Evolutionary conservation across 2,797 vertebrate genomes (phyloP).

Genomic region (Periophthalmus magnuspinnatus): DNA sequence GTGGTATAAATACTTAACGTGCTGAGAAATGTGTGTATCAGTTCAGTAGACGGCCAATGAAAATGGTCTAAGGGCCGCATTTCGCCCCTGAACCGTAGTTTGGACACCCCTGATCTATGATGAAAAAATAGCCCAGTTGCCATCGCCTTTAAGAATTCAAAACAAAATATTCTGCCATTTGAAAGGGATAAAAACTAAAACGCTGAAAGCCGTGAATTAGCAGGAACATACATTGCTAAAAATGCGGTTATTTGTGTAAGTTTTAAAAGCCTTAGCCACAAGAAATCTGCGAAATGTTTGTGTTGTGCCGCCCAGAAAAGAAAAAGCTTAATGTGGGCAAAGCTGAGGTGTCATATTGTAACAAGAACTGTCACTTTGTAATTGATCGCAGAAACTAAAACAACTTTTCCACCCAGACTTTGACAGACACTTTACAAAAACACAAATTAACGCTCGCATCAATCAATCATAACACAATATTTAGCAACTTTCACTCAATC

Average conservation of each 20-base stretch:
- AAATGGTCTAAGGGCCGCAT: too few relatives aligned
- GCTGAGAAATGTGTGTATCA: too few relatives aligned
- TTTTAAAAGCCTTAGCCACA: neutral
- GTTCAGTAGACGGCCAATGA: too few relatives aligned
- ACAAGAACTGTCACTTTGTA: constrained; percentile 6
- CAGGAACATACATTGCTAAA: neutral
- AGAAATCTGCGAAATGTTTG: neutral
- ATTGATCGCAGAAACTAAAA: constrained; percentile 16
- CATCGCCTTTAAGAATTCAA: too few relatives aligned
- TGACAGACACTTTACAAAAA: neutral
- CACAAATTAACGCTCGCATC: constrained; percentile 14
- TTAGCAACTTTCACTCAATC: constrained; percentile 7
- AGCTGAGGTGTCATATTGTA: constrained; percentile 1
- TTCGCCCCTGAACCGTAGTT: too few relatives aligned
- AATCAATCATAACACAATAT: constrained; percentile 15
- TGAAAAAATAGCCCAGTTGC: too few relatives aligned
- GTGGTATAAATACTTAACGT: too few relatives aligned
- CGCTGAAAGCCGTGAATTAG: too few relatives aligned
- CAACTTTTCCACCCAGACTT: neutral
- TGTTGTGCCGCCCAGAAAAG: neutral
- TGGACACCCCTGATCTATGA: too few relatives aligned
- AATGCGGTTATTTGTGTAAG: neutral
- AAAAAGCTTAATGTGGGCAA: constrained; percentile 1
- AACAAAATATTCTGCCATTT: too few relatives aligned
- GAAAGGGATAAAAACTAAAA: too few relatives aligned